Base-by-base conservation (phyloP, 2,888 invertebrate genomes). In the Apamea epomidion region DNA sequence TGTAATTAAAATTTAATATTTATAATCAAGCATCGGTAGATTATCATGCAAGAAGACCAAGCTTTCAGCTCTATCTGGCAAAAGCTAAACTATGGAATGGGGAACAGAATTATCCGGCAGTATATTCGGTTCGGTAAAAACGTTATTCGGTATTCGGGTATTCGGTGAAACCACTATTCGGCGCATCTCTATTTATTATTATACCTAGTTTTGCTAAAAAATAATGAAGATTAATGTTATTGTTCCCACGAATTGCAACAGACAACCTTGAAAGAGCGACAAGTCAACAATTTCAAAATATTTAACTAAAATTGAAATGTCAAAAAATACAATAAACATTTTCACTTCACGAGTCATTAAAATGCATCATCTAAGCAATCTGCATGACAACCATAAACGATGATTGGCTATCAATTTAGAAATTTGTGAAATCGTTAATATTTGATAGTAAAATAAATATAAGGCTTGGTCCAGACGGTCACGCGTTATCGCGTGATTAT, bases 381-480 rank as follows among this genome's bases (percentile, higher is more conserved):
- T 62, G n/a, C 51, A 29, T 65, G 87, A 76, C 78, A 76, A 74
- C 51, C 60, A 45, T 83, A 73, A 70, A 45, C 67, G 3, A 76
- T 62, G 25, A 76, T 67, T 70, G 71, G 68, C 64, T 42, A 70
- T 74, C 37, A 67, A 67, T 69, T 87, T 71, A 74, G 75, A 87
- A 80, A 85, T 85, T 80, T 77, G 78, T 60, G 67, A 81, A 87
- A 80, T 76, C 74, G n/a, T 77, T 77, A 74, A 70, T 74, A 72
- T 72, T 87, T 75, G 10, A 42, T 69, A 69, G 60, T 83, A 74
- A 68, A 68, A 82, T 73, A 74, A 79, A 84, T 54, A 74, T 83
- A 69, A 79, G 62, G 48, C 29, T 62, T 16, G 10, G 71, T 75
- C 54, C 69, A 83, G 84, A 79, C 37, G 67, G 45, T 0, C 62